phyloP scores from a whole-genome alignment of 2,113 vertebrate species.

The Gnathonemus longibarbis region DNA sequence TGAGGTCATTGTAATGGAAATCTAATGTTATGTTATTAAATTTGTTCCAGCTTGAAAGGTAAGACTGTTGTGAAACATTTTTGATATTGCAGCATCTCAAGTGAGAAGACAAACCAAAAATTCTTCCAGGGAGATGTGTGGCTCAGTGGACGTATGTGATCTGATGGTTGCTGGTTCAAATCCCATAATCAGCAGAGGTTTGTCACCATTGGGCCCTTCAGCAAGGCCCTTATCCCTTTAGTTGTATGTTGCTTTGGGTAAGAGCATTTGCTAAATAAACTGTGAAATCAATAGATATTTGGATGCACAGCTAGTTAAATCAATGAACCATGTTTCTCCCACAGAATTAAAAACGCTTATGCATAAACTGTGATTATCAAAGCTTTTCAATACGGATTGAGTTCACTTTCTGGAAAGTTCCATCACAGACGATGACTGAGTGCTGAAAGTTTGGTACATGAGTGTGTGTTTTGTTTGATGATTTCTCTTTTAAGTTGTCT shows the following conservation, averaged over 20 bases:
- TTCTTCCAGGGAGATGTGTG: neutral
- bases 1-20: neutral
- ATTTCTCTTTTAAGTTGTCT: neutral
- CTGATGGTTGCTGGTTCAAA: neutral
- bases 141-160: neutral
- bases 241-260: neutral
- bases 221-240: neutral
- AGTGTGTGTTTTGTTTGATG: neutral
- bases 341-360: neutral
- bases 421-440: neutral
- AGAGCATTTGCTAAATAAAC: neutral
- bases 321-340: neutral
- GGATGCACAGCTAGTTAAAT: neutral
- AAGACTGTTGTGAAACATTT: neutral
- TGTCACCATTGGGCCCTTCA: neutral
- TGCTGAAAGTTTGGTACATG: neutral
- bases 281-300: neutral
- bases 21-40: neutral
- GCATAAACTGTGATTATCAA: neutral
- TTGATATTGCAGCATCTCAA: neutral
- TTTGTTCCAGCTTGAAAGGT: neutral
- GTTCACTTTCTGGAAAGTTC: neutral
- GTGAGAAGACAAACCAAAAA: neutral
- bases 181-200: neutral
- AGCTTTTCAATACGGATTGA: neutral